Base-by-base conservation (phyloP, 2,888 invertebrate genomes). In the Hirtodrosophila cameraria region DNA sequence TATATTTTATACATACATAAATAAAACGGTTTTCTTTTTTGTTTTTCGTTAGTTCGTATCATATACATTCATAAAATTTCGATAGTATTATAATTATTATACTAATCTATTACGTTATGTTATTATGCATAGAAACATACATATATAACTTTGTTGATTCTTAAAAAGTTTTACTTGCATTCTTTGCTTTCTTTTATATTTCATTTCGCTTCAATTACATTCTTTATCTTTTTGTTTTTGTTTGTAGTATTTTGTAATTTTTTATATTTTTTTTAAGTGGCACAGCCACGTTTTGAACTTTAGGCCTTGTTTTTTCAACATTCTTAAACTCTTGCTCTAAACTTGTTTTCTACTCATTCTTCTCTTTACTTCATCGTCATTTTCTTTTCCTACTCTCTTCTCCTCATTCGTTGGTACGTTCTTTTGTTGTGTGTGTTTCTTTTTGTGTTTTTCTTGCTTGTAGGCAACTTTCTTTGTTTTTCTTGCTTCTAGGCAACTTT, bases 221-320 rank as follows among this genome's bases (percentile, higher is more conserved):
- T 18, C 15, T 15, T 38, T 39, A 41, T 11, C 18, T 48, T 45
- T 27, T 25, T 41, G 36, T 13, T 12, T n/a, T 45, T 20, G 16
- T 31, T 50, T 57, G 13, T 27, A 13, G 18, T 27, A n/a, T 18
- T 55, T 52, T 42, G 9, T 49, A 46, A 27, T 36, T 52, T 59
- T 55, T 57, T 20, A n/a, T 39, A 58, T 58, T 62, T 50, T 38
- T 72, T 64, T 72, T 60, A 41, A 42, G 82, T 84, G 82, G 82
- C 82, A 77, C 84, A 82, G 82, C 82, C 82, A 86, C 82, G 43
- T 71, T 81, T 81, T 86, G 86, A 83, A 86, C 86, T 81, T 76
- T 69, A 79, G 81, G 86, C 86, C 81, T 83, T 70, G 59, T n/a
- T n/a, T 63, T 68, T 72, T 36, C 67, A 41, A 42, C 61, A 43